Percentiles rank a stretch among this genome's conserved stretches.
These are phyloP conservation scores for Spea multiplicata DNA, from an alignment of 2,113 vertebrate genomes.

Conservation along the genomic window DNA sequence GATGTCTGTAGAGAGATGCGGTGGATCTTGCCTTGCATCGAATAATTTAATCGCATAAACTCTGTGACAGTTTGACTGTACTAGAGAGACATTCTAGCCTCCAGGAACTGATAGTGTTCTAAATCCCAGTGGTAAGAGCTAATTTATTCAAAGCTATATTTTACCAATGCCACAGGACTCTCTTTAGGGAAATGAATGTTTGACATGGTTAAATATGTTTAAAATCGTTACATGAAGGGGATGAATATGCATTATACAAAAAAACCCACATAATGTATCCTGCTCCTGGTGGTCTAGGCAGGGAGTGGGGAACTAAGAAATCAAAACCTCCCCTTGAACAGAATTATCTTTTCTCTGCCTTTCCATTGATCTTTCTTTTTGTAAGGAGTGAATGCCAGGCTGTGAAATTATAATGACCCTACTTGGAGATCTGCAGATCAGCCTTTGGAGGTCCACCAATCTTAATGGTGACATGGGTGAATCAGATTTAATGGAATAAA, in stretches of 20 bases:
- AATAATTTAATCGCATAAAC: constrained; percentile 18
- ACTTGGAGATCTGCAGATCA: too few species aligned
- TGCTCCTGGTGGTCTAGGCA: too few species aligned
- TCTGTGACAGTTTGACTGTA: constrained; percentile 19
- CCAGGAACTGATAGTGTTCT: constrained; percentile 13
- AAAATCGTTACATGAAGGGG: background rate
- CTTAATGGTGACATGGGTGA: too few species aligned
- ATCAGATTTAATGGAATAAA: too few species aligned
- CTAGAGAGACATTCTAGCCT: constrained; percentile 21
- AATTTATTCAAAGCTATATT: constrained; percentile 11
- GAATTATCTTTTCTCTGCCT: too few species aligned
- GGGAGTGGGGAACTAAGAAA: too few species aligned
- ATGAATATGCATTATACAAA: background rate
- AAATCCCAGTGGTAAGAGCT: constrained; percentile 23
- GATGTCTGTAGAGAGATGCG: background rate
- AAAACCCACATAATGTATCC: too few species aligned
- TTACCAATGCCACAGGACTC: constrained; percentile 20
- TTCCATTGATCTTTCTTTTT: too few species aligned
- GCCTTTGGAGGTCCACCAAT: too few species aligned
- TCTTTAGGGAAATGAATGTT: constrained; percentile 29
- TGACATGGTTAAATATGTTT: constrained; percentile 20
- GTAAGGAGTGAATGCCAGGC: too few species aligned
- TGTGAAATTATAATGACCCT: too few species aligned
- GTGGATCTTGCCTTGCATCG: background rate
- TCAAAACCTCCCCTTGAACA: too few species aligned